These are phyloP conservation scores for Helostoma temminkii DNA, from an alignment of 2,797 vertebrate genomes.

Conservation along the genomic window DNA sequence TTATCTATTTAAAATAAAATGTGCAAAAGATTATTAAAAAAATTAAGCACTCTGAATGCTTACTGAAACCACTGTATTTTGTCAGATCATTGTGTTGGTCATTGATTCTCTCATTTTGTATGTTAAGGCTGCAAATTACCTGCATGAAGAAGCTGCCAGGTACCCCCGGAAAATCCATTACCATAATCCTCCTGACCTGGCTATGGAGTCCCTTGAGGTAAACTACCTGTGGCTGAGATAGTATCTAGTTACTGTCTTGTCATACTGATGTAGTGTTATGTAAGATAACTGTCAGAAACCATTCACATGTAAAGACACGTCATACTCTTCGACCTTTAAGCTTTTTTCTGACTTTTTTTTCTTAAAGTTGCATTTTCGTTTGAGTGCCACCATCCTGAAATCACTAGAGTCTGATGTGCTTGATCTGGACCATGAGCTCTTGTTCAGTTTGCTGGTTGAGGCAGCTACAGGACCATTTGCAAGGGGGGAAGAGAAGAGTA, in stretches of 20 bases:
- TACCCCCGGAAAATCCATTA: constrained; percentile 99
- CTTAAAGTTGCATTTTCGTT: constrained; percentile 95
- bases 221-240: constrained; percentile 41
- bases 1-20: too few species aligned
- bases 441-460: constrained; percentile 92
- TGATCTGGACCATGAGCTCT: constrained; percentile 88
- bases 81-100: background rate
- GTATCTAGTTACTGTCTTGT: constrained; percentile 7
- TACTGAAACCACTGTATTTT: too few species aligned
- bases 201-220: constrained; percentile 99
- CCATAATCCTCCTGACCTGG: constrained; percentile 97
- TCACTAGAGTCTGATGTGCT: constrained; percentile 86
- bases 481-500: constrained; percentile 96
- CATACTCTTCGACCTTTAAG: background rate
- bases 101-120: constrained; percentile 40
- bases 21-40: too few species aligned
- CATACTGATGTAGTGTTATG: constrained; percentile 6
- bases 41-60: too few species aligned
- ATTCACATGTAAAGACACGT: constrained; percentile 6
- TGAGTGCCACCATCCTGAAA: constrained; percentile 95
- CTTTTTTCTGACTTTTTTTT: constrained; percentile 1
- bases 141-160: constrained; percentile 96
- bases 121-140: constrained; percentile 88
- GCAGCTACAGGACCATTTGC: constrained; percentile 95
- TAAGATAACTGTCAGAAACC: constrained; percentile 12